Percentiles rank a stretch among this genome's conserved stretches.
phyloP scores from a whole-genome alignment of 2,113 vertebrate genomes.

The Seriola aureovittata region DNA sequence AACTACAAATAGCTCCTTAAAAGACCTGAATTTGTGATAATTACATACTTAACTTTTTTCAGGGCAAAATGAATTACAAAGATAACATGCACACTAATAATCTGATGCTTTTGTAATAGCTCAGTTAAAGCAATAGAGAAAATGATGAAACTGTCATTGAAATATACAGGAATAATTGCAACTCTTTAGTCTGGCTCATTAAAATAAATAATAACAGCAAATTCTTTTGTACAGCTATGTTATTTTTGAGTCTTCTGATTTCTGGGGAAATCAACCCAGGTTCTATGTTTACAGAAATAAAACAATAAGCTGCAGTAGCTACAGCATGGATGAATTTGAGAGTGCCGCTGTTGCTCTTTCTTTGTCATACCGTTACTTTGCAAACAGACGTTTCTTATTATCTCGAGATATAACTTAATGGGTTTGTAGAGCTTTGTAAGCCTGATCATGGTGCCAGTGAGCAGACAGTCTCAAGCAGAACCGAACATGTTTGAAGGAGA shows the following conservation, averaged over 20 bases:
- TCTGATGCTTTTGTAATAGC: background rate
- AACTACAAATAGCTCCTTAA: no score
- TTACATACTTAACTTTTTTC: background rate
- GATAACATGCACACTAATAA: background rate
- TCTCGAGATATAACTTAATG: constrained; percentile 33
- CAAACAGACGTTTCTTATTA: constrained; percentile 27
- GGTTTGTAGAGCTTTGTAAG: constrained; percentile 10
- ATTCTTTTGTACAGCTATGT: background rate
- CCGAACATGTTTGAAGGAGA: constrained; percentile 24
- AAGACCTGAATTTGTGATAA: background rate
- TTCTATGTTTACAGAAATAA: constrained; percentile 10
- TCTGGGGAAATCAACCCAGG: background rate
- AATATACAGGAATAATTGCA: background rate
- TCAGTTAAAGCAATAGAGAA: background rate
- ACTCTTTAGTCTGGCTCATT: background rate
- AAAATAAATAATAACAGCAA: background rate
- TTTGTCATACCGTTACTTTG: constrained; percentile 11
- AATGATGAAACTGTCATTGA: background rate
- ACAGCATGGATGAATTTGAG: constrained; percentile 1
- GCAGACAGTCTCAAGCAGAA: background rate
- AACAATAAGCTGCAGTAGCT: background rate
- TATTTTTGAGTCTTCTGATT: background rate
- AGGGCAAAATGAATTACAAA: background rate
- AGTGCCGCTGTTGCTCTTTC: background rate
- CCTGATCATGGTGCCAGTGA: constrained; percentile 5